Conservation (phyloP, 2,797 vertebrate species). For the Chelidonichthys spinosus region DNA sequence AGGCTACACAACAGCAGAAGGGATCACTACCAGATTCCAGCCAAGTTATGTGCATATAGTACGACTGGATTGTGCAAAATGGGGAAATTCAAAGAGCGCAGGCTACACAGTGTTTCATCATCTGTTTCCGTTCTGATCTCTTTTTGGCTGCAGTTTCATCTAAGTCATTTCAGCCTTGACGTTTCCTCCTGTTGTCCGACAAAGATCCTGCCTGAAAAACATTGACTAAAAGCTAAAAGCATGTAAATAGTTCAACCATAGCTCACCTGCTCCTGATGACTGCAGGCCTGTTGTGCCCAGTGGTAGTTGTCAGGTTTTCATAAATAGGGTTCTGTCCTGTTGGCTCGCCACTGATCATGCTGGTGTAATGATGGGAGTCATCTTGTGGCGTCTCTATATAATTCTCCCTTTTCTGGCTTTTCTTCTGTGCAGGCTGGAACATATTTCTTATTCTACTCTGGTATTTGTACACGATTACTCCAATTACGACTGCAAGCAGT, state of each 20-base stretch:
- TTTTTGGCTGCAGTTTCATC: conserved; percentile 16
- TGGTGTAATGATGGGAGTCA: conserved; percentile 41
- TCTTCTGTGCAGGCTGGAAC: conserved; percentile 15
- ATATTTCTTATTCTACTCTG: conserved; percentile 28
- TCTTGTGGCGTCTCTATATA: conserved; percentile 17
- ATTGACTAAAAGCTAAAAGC: background rate
- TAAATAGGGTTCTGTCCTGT: conserved; percentile 69
- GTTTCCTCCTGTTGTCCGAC: background rate
- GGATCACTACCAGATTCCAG: background rate
- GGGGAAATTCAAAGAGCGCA: conserved; percentile 45
- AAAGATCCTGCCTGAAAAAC: background rate
- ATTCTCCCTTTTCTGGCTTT: conserved; percentile 41
- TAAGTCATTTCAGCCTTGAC: background rate
- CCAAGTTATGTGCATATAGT: background rate
- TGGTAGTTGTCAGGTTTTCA: conserved; percentile 69
- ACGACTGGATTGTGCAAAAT: conserved; percentile 45
- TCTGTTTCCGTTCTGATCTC: conserved; percentile 37
- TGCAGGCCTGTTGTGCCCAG: background rate
- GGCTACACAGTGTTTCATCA: conserved; percentile 22
- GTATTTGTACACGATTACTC: conserved; percentile 46
- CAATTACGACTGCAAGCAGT: conserved; percentile 21
- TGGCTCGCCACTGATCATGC: conserved; percentile 7
- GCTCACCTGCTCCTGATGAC: conserved; percentile 46
- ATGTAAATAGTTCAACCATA: background rate
- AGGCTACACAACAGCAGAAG: conserved; percentile 4